Conservation (phyloP, 2,113 vertebrate genomes). For the Vulpes lagopus region DNA sequence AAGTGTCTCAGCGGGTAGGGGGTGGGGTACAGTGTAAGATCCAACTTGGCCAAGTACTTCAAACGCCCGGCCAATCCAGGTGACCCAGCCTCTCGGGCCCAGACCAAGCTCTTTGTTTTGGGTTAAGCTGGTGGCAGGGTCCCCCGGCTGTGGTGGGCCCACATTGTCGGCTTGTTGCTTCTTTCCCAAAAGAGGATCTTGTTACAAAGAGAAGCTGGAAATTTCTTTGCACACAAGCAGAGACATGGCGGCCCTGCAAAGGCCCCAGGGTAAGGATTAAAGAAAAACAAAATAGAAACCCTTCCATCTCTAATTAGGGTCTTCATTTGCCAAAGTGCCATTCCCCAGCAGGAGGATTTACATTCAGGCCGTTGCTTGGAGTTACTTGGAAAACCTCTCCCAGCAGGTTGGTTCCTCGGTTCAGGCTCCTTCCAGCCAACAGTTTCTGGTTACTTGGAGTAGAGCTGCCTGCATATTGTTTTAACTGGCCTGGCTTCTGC, state of each 20-base stretch:
- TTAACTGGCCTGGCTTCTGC: conserved; percentile 88
- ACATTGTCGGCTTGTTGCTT: conserved; percentile 84
- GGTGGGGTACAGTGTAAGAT: not conserved
- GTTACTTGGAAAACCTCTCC: conserved; percentile 87
- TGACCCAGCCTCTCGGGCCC: conserved; percentile 40
- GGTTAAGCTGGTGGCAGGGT: conserved; percentile 74
- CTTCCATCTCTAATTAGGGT: conserved; percentile 91
- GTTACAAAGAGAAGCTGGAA: conserved; percentile 90
- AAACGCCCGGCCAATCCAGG: conserved; percentile 28
- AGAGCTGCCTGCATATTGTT: conserved; percentile 87
- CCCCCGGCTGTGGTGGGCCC: conserved; percentile 82
- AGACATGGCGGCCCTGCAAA: conserved; percentile 88
- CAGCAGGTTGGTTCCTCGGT: conserved; percentile 88
- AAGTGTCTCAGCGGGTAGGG: not conserved
- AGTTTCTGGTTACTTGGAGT: conserved; percentile 88
- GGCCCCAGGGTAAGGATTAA: conserved; percentile 93
- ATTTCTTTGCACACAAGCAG: conserved; percentile 91
- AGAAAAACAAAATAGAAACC: conserved; percentile 91
- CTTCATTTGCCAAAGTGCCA: conserved; percentile 90
- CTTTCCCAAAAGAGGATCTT: conserved; percentile 86
- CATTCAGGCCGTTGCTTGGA: conserved; percentile 87
- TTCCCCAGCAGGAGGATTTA: conserved; percentile 88
- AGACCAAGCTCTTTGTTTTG: conserved; percentile 78
- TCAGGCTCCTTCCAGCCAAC: conserved; percentile 85
- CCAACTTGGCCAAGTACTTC: conserved; percentile 63